Evolutionary conservation across 2,113 vertebrate genomes (phyloP).

Genomic region (Hepsetus odoe): DNA sequence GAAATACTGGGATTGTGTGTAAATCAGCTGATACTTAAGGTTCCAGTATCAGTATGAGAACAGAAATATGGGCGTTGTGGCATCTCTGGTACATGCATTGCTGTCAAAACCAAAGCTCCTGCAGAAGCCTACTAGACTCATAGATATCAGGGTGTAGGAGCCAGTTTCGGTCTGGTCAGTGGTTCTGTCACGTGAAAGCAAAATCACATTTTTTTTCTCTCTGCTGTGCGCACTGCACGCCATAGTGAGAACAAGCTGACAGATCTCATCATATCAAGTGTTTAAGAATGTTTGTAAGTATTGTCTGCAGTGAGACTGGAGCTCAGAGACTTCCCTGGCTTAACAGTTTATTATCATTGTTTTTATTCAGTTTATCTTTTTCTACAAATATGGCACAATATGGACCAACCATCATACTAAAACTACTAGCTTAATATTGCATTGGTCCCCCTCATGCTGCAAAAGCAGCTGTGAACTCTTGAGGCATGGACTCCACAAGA

Average conservation of each 20-base stretch:
- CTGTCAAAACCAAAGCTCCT: background rate
- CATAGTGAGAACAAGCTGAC: constrained; percentile 66
- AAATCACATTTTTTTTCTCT: constrained; percentile 59
- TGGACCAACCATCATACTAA: no score
- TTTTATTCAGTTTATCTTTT: background rate
- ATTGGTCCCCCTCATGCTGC: no score
- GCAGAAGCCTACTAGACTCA: background rate
- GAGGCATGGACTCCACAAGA: no score
- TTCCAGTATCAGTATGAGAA: no score
- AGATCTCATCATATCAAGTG: constrained; percentile 62
- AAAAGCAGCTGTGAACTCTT: no score
- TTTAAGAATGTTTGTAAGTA: constrained; percentile 26
- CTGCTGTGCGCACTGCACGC: constrained; percentile 60
- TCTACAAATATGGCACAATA: background rate
- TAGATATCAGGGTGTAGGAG: background rate
- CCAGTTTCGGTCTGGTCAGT: background rate
- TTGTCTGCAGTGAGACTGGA: background rate
- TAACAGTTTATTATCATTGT: background rate
- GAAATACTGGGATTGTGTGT: no score
- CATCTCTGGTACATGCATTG: no score
- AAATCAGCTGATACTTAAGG: no score
- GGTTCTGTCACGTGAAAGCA: constrained; percentile 24
- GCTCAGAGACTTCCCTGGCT: background rate
- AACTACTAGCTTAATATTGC: no score
- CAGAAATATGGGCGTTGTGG: no score